Evolutionary conservation across 30 jellyfish, hydroid and myxozoan species (phyloP), one percentile per base, ranked within the genome.

Genomic region (Cassiopea xamachana): DNA sequence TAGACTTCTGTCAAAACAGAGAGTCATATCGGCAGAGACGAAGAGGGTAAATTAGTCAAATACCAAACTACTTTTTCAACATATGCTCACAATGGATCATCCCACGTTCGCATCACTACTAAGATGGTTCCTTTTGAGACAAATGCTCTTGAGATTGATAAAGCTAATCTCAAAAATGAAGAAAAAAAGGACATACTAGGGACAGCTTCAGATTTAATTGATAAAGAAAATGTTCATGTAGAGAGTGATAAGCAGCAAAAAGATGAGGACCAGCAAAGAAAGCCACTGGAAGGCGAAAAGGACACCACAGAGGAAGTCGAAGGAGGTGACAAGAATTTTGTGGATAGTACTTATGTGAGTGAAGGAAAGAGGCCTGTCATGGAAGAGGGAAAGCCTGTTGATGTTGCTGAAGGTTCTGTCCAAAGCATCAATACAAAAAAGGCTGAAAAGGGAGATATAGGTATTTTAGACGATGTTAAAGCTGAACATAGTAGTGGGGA

Each of bases 11-110:
- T 39, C 51, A 71, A 75, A 79, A 80, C 85, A 16, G 95, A 88
- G 70, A 78, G 86, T 44, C 95, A 88, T 64, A 75, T 88, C 27
- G 95, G 90, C 1, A 82, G 89, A 55, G 60, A 70, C 64, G 87
- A 82, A 19, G 90, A 88, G 48, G 95, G 91, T 0, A 79, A 79
- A n/a, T 48, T 88, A 51, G 95, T 88, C 46, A 79, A 70, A 2
- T 88, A 46, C 87, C 87, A 78, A 62, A 88, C 95, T 39, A 88
- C 90, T 2, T 79, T 27, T 61, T 60, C 95, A 14, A 62, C 85
- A 74, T 76, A 18, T 43, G 78, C 45, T 14, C 83, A 47, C 61
- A 15, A 64, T 7, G 89, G 83, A 16, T 49, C 77, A 19, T 69
- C 69, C 12, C 84, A 74, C 48, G 74, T 88, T 55, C 90, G 81